phyloP scores from a whole-genome alignment of 2,797 vertebrate species.

The Pogonophryne albipinna region DNA sequence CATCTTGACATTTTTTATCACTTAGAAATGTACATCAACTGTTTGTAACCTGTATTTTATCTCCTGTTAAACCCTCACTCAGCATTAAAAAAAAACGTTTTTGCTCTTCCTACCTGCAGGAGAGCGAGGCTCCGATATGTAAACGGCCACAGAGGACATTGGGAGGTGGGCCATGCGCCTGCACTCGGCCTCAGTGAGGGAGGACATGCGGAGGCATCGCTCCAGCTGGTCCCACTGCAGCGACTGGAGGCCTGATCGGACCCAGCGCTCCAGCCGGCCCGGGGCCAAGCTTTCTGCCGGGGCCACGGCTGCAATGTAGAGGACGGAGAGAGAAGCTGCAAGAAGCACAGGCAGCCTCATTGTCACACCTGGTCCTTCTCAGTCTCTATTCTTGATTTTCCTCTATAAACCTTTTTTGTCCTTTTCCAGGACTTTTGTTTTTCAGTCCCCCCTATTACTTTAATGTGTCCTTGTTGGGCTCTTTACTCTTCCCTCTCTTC shows the following conservation, averaged over 20 bases:
- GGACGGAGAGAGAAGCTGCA: constrained; percentile 50
- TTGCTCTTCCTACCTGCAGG: constrained; percentile 58
- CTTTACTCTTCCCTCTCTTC: constrained; percentile 4
- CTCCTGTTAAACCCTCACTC: not conserved
- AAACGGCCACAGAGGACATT: constrained; percentile 81
- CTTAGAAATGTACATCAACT: too few species aligned
- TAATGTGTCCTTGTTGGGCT: not conserved
- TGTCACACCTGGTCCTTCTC: not conserved
- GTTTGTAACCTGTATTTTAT: not conserved
- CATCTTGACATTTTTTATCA: too few species aligned
- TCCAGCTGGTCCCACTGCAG: constrained; percentile 84
- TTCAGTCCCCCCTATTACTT: not conserved
- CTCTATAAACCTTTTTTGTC: not conserved
- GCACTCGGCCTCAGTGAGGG: constrained; percentile 82
- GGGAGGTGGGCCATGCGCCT: constrained; percentile 78
- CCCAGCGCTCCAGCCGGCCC: constrained; percentile 83
- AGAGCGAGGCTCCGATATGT: constrained; percentile 72
- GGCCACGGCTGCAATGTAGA: constrained; percentile 52
- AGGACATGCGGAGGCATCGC: constrained; percentile 80
- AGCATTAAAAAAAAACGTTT: not conserved
- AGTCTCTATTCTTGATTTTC: not conserved
- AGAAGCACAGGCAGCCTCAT: constrained; percentile 59
- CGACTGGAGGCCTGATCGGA: constrained; percentile 83
- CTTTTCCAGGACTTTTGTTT: not conserved
- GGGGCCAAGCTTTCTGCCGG: constrained; percentile 40